Base-by-base conservation (phyloP, 2,113 vertebrate genomes). In the Leucoraja erinaceus region DNA sequence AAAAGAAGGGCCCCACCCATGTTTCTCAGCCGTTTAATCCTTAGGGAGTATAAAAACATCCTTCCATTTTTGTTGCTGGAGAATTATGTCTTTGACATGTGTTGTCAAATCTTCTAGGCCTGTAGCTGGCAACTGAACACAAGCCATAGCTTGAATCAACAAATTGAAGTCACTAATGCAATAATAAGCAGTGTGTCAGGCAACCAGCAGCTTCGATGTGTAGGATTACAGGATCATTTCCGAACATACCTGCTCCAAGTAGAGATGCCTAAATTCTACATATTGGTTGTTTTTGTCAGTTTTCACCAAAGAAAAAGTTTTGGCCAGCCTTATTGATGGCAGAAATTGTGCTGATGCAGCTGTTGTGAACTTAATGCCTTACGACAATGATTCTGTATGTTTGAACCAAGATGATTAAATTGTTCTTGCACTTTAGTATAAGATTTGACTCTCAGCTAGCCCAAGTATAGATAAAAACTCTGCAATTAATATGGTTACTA, bases 311-410 rank as follows among this genome's bases (percentile, higher is more conserved):
- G 83, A n/a, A n/a, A n/a, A n/a, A n/a, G n/a, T 88, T 88, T 63
- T 88, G 12, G 14, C 28, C 28, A 88, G 28, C 14, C 83, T 63
- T 16, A 61, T 88, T 88, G n/a, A 18, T 16, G 61, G 28, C 83
- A 88, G n/a, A 61, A 63, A 88, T 33, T 88, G 59, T 88, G 83
- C 83, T 88, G 14, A 14, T 63, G 22, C 83, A 31, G 28, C 59
- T 63, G n/a, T 63, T 88, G 28, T 88, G 83, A 88, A 88, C 83
- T 31, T 31, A 88, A 88, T 88, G 83, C 83, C 63, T 88, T 63
- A 63, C 59, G 56, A 88, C 83, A 31, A 47, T 47, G 38, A 47
- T 47, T 47, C 38, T 47, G 38, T 47, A 47, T 3, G 38, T 47
- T 47, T 47, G 38, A 47, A 47, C 38, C 38, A 3, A 47, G 0